Evolutionary conservation across 2,797 vertebrate genomes (phyloP), one percentile per base, ranked within the genome.

Genomic region (Coendou prehensilis): DNA sequence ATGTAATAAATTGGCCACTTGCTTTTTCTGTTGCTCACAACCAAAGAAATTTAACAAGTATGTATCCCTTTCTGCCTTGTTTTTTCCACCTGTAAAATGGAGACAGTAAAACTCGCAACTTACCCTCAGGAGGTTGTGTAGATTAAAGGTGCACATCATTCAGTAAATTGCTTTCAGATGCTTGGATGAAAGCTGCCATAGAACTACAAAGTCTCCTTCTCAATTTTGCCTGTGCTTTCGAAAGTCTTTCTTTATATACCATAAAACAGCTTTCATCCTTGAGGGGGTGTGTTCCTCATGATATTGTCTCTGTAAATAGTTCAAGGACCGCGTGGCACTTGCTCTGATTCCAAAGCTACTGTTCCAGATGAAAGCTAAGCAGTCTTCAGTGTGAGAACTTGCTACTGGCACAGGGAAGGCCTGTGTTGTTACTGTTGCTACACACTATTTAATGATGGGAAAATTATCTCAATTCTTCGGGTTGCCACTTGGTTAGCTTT

Each of bases 191-290:
- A 94, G 96, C 81, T 83, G 26, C 45, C 82, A 13, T 11, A 28
- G 61, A 89, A 96, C 83, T 95, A 97, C 50, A 95, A 96, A 96
- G 93, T 63, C 67, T 93, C 20, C 52, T 54, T 84, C 63, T 89
- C 64, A 63, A 56, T 81, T 92, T 73, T 75, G 95, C 82, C 61
- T 54, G 2, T 2, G 41, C 85, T 97, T 96, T 96, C 69, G 94
- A 93, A 96, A 45, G 89, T 69, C 52, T 75, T 93, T 69, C 94
- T 95, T 96, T 92, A 89, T 93, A 78, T 41, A 37, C 57, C 92
- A 87, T 94, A 87, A 95, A 96, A 56, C 47, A 69, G 20, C 92
- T 96, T 97, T 97, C 79, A 96, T 97, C 90, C 57, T n/a, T 54
- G 23, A 81, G 41, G 94, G 61, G 50, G 89, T 54, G 67, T 75